phyloP scores from a whole-genome alignment of 2,797 vertebrate genomes.

The Acridotheres tristis region DNA sequence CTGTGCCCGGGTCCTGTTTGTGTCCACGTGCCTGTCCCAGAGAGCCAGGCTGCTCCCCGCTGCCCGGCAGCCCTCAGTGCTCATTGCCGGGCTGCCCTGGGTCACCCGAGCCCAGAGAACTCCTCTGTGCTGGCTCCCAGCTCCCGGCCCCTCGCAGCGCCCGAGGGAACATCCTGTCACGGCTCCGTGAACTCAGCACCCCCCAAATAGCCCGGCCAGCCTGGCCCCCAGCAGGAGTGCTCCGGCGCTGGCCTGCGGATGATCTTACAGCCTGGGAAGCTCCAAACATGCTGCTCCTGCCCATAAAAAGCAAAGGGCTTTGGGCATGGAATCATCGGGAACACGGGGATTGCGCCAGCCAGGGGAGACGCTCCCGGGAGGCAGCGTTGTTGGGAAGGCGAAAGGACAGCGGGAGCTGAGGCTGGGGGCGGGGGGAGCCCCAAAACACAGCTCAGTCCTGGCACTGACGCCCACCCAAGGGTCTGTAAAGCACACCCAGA shows the following conservation, averaged over 20 bases:
- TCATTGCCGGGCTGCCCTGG: neutral
- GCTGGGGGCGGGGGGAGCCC: fast-evolving
- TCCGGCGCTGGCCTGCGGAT: neutral
- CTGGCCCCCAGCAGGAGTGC: neutral
- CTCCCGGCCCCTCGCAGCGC: neutral
- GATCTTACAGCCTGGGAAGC: neutral
- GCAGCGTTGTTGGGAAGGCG: neutral
- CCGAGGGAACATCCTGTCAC: neutral
- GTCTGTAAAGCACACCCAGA: neutral
- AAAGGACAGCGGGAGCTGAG: neutral
- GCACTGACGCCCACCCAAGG: neutral
- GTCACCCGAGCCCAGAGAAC: neutral
- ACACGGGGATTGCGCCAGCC: neutral
- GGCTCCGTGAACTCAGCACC: neutral
- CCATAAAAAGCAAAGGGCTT: constrained; percentile 51
- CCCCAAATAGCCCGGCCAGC: neutral
- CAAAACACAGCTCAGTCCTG: neutral
- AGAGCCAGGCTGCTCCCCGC: neutral
- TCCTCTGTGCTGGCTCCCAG: neutral
- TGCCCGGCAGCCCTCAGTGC: neutral
- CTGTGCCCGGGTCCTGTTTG: neutral
- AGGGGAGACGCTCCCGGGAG: neutral
- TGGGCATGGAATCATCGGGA: neutral
- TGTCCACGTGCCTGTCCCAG: neutral
- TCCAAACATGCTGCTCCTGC: constrained; percentile 17